Evolutionary conservation across 1,140 invertebrate genomes (phyloP), one percentile per base, ranked within the genome.

Genomic region (Leptinotarsa undecemlineata): DNA sequence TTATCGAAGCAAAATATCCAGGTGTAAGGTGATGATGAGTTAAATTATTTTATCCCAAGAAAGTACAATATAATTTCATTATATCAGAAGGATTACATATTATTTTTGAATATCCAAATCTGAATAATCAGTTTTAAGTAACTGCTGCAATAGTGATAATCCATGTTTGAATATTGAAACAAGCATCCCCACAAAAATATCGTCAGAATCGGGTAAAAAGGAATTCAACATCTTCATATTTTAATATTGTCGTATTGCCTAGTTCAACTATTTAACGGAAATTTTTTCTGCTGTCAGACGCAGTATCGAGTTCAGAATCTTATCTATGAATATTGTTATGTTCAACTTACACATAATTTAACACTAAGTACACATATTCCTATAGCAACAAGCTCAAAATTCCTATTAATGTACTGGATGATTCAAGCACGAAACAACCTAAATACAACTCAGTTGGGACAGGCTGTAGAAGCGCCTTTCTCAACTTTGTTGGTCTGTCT

Each of bases 271-370:
- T 57, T 57, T 57, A 57, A 57, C 51, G 51, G 51, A 57, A 57
- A 57, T 17, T 17, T 14, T 57, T 57, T 57, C 51, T 42, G n/a
- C 51, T 57, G 51, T 57, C 51, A 57, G 51, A 19, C 51, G 51
- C 51, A 57, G 51, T 57, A 57, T n/a, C 51, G 15, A 57, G 15
- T 57, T 57, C 51, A 15, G 51, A 57, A 42, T 11, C 20, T 61
- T 20, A 61, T 64, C 20, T 64, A 64, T 20, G 63, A 64, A 64
- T 64, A 64, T 64, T 64, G 63, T 64, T 64, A 64, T 64, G 63
- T 64, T 64, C 63, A 64, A 64, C 63, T 64, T 64, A 23, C 15
- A 64, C 20, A 21, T 33, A 23, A 2, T 15, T 23, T 21, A 61
- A 64, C 15, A 64, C 63, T 64, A 23, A 64, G 20, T 21, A 64